These are phyloP conservation scores for Carassius auratus DNA, from an alignment of 2,113 vertebrate genomes.

Conservation along the genomic window DNA sequence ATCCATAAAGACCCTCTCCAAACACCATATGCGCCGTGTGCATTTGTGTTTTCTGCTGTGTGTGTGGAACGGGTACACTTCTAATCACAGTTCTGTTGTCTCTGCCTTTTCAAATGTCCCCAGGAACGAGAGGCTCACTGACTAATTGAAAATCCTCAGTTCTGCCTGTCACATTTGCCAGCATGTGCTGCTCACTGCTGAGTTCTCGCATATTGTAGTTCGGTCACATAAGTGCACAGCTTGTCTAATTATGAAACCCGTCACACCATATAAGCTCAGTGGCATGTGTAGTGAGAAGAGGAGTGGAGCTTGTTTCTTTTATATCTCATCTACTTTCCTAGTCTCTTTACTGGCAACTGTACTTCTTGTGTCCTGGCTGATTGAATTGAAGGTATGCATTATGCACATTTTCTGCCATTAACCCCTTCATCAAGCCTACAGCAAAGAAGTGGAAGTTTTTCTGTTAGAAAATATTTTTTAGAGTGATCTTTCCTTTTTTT, in stretches of 20 bases:
- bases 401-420: background rate
- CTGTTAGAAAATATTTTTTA: background rate
- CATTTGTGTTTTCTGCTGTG: background rate
- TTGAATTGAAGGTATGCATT: background rate
- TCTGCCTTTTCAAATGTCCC: slow-evolving; percentile 16
- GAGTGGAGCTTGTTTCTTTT: background rate
- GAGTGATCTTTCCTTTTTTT: background rate
- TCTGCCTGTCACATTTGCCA: slow-evolving; percentile 33
- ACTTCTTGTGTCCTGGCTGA: background rate
- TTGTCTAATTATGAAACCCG: slow-evolving; percentile 46
- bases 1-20: slow-evolving; percentile 26
- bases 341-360: background rate
- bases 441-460: background rate
- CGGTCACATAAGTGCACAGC: slow-evolving; percentile 38
- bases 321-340: background rate
- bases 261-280: slow-evolving; percentile 36
- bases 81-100: background rate
- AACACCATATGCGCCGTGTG: background rate
- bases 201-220: slow-evolving; percentile 32
- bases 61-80: background rate
- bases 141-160: slow-evolving; percentile 30
- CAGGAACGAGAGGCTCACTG: background rate
- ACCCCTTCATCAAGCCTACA: background rate
- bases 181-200: slow-evolving; percentile 18
- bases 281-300: slow-evolving; percentile 20